Conservation (phyloP, 2,113 vertebrate species). For the Nansenia antarctica region DNA sequence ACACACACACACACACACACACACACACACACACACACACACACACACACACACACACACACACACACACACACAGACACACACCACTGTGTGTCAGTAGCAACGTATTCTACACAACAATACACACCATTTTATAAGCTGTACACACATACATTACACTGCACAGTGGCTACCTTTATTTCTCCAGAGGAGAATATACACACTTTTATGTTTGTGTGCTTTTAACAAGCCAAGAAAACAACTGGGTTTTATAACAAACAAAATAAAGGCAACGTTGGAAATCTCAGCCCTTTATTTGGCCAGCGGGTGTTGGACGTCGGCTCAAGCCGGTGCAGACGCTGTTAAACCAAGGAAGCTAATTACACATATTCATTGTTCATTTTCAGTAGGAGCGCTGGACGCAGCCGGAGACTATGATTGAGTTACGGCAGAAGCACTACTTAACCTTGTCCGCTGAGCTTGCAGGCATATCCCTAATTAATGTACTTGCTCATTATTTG, state of each 20-base stretch:
- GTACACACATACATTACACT: conserved; percentile 24
- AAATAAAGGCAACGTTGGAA: conserved; percentile 45
- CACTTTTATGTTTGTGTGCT: conserved; percentile 62
- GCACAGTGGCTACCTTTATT: conserved; percentile 43
- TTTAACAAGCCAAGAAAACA: conserved; percentile 65
- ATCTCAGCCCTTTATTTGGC: conserved; percentile 53
- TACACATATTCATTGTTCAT: conserved; percentile 51
- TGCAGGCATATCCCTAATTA: conserved; percentile 38
- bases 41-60: background rate
- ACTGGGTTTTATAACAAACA: conserved; percentile 63
- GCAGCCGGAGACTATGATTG: conserved; percentile 34
- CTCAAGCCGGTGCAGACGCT: conserved; percentile 47
- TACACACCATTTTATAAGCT: conserved; percentile 46
- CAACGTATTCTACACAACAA: conserved; percentile 19
- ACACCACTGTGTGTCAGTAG: conserved; percentile 47
- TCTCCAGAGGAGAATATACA: conserved; percentile 54
- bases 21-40: background rate
- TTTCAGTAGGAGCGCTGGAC: conserved; percentile 28
- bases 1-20: background rate
- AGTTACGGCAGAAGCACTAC: conserved; percentile 27
- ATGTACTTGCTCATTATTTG: conserved; percentile 41
- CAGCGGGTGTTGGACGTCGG: conserved; percentile 36
- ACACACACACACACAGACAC: conserved; percentile 33
- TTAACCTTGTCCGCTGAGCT: conserved; percentile 28
- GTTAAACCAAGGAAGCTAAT: conserved; percentile 61